Evolutionary conservation across 2,888 invertebrate genomes (phyloP), one percentile per base, ranked within the genome.

Genomic region (Seira sanloemensis): DNA sequence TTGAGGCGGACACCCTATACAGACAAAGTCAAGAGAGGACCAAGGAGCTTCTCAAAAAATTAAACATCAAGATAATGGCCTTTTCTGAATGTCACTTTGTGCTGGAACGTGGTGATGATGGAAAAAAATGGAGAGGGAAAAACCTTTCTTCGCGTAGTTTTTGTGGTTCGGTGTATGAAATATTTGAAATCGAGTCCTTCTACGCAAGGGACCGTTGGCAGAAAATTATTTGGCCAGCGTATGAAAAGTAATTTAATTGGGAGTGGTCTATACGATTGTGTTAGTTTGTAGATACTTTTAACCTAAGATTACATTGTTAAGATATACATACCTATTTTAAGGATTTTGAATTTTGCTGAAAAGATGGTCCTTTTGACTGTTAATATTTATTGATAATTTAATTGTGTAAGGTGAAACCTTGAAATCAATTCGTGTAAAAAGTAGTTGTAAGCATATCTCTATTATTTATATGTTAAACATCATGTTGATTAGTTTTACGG

Each of bases 231-330:
- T 76, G 67, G 67, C 4, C 50, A 21, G 5, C 5, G 1, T 27
- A 37, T 62, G 65, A 75, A 65, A 50, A 19, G 46, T 21, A 65
- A n/a, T n/a, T n/a, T n/a, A n/a, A n/a, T n/a, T n/a, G n/a, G n/a
- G n/a, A n/a, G n/a, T n/a, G n/a, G n/a, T n/a, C n/a, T n/a, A n/a
- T n/a, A n/a, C n/a, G n/a, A n/a, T n/a, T n/a, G n/a, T n/a, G n/a
- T n/a, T n/a, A n/a, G n/a, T n/a, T n/a, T n/a, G n/a, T n/a, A n/a
- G n/a, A n/a, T n/a, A n/a, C n/a, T n/a, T n/a, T n/a, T n/a, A n/a
- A n/a, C n/a, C n/a, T n/a, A n/a, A n/a, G n/a, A n/a, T n/a, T n/a
- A n/a, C n/a, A n/a, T n/a, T n/a, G n/a, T n/a, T n/a, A n/a, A n/a
- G n/a, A n/a, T n/a, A n/a, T n/a, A n/a, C n/a, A n/a, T n/a, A n/a